Base-by-base conservation (phyloP, 2,113 vertebrate species). In the Opisthocomus hoazin region DNA sequence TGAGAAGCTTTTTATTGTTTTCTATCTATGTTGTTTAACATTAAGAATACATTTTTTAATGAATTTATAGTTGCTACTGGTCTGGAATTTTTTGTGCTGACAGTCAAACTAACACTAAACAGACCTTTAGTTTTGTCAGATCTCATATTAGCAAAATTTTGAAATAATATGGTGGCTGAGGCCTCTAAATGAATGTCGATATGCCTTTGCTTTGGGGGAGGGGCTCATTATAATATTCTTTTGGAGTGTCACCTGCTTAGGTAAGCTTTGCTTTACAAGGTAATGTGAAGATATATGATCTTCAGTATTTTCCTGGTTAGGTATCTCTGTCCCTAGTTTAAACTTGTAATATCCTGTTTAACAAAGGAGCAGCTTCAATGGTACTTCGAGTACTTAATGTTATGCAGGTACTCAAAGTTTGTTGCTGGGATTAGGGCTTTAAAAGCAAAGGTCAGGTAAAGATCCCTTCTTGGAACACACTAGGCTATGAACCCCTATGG, bases 391-490 rank as follows among this genome's bases (percentile, higher is more conserved):
- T 68, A 34, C 43, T 61, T 78, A 60, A 69, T 43, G 34, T 61
- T 89, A 36, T 51, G 37, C 61, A 91, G 51, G 36, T 82, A 92
- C 91, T 75, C 82, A 30, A 64, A 91, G 48, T 45, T 63, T 82
- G 43, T 79, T 93, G 87, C 57, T 64, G 84, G 24, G 36, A 82
- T 96, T 41, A 69, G 56, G 60, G 39, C 69, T 94, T 68, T 81
- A 45, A 89, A 95, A 87, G 83, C 64, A 94, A 91, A 95, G 65
- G 56, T 84, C 61, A 64, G 73, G 32, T 83, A 36, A 86, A 80
- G 71, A 81, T 90, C 41, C 63, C 39, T 83, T 66, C 76, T 86
- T 81, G 68, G 39, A 87, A 63, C 43, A 64, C n/a, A 23, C 29
- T 50, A 26, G 37, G 50, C 50, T 70, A 63, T 63, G 21, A 69